These are phyloP conservation scores for Lepeophtheirus salmonis DNA, from an alignment of 1,140 invertebrate species.

Conservation along the genomic window DNA sequence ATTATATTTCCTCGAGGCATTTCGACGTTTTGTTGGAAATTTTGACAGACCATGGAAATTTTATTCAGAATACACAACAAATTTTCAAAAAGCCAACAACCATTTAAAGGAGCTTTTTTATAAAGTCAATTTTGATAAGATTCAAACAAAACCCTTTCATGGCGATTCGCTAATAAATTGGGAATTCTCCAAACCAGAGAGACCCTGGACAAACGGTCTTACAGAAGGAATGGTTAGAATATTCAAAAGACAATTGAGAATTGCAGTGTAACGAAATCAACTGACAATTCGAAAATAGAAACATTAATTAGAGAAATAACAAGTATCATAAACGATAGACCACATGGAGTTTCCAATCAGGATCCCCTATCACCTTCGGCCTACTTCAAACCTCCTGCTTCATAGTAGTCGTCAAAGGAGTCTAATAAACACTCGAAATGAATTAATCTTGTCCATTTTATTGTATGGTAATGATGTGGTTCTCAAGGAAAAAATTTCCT, in stretches of 20 bases:
- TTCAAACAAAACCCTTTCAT: too few species aligned
- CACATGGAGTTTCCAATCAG: background rate
- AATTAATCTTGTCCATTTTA: background rate
- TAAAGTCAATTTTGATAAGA: too few species aligned
- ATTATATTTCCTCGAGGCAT: too few species aligned
- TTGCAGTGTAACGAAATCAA: background rate
- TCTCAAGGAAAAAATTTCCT: background rate
- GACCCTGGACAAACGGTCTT: background rate
- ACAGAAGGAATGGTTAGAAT: slow-evolving; percentile 4
- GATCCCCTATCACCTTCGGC: background rate
- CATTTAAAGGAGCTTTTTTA: too few species aligned
- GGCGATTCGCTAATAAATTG: background rate
- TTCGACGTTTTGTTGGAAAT: too few species aligned
- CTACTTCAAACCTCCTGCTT: background rate
- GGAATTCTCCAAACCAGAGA: background rate
- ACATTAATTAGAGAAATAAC: background rate
- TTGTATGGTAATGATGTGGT: background rate
- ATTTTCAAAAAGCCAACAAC: too few species aligned
- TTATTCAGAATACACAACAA: too few species aligned
- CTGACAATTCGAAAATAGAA: background rate
- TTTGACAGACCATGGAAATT: too few species aligned
- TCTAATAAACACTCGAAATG: background rate
- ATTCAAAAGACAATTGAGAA: slow-evolving; percentile 1
- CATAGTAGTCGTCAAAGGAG: background rate
- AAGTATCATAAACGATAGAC: background rate